Conservation (phyloP, 1,140 invertebrate species). For the Drosophila lacteicornis region DNA sequence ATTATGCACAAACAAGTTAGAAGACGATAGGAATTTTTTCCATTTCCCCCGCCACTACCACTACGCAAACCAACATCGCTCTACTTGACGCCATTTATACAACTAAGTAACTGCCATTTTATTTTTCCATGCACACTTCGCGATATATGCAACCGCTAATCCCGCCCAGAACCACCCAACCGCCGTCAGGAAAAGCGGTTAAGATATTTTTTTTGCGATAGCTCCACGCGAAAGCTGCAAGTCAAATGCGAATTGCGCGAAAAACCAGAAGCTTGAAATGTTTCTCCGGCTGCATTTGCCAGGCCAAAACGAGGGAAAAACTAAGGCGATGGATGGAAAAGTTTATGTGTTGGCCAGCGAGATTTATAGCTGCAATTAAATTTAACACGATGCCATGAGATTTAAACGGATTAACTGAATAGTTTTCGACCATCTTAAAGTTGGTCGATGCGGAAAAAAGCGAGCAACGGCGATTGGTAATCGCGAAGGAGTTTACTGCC, state of each 20-base stretch:
- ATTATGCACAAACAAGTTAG: conserved; percentile 45
- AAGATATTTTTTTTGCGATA: conserved; percentile 75
- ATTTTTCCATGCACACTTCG: conserved; percentile 60
- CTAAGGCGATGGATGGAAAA: conserved; percentile 58
- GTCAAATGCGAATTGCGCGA: conserved; percentile 69
- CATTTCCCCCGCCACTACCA: not conserved
- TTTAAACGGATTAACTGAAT: conserved; percentile 80
- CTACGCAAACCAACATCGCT: conserved; percentile 10
- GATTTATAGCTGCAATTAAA: conserved; percentile 82
- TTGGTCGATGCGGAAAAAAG: conserved; percentile 1
- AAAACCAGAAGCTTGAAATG: conserved; percentile 64
- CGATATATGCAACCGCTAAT: conserved; percentile 68
- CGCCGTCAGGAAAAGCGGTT: conserved; percentile 60
- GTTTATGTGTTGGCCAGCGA: conserved; percentile 64
- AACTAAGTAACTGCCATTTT: conserved; percentile 79
- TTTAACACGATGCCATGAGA: conserved; percentile 78
- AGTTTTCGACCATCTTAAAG: conserved; percentile 63
- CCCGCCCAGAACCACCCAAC: conserved; percentile 37
- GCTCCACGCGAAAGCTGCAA: conserved; percentile 61
- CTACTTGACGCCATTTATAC: conserved; percentile 57
- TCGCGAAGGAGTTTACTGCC: conserved; percentile 14
- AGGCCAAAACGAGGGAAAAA: conserved; percentile 2
- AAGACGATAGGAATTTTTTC: conserved; percentile 3
- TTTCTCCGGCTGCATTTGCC: conserved; percentile 57
- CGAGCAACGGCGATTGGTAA: not conserved